A percentile compares a stretch with the other conserved stretches of the same genome.
Evolutionary conservation across 2,113 vertebrate genomes (phyloP).

Genomic region (Ochotona princeps): DNA sequence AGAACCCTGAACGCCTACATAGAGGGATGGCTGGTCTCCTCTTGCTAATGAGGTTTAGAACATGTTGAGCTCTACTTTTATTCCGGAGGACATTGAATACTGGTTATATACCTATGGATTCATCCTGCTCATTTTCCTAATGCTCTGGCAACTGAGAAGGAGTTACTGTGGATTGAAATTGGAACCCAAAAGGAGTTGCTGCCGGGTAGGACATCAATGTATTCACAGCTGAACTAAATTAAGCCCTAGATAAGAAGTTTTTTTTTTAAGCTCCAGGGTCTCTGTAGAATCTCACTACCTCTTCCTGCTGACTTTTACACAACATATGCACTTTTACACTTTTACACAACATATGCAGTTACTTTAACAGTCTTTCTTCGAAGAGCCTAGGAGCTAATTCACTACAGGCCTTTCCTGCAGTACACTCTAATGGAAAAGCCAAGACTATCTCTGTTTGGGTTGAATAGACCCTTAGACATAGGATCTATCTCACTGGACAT

Average conservation of each 20-base stretch:
- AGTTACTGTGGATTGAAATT: not conserved
- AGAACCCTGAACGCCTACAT: constrained; percentile 7
- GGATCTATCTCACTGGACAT: not conserved
- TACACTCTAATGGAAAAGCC: not conserved
- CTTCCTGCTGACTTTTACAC: not conserved
- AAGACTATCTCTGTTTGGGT: not conserved
- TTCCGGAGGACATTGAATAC: constrained; percentile 9
- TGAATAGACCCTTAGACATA: not conserved
- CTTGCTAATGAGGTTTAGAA: not conserved
- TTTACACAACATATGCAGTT: not conserved
- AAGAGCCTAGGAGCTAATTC: not conserved
- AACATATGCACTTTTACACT: not conserved
- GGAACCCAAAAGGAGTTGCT: constrained; percentile 44
- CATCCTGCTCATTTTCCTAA: constrained; percentile 64
- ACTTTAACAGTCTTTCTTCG: not conserved
- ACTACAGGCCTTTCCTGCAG: not conserved
- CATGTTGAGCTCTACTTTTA: constrained; percentile 58
- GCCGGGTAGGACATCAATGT: constrained; percentile 49
- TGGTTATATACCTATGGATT: constrained; percentile 53
- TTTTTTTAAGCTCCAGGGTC: not conserved
- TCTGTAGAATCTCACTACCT: not conserved
- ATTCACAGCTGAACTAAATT: not conserved
- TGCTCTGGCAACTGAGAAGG: constrained; percentile 64
- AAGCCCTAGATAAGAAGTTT: not conserved
- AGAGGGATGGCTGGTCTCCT: constrained; percentile 50